Conservation (phyloP, 2,797 vertebrate species). For the Clarias laeviceps region DNA sequence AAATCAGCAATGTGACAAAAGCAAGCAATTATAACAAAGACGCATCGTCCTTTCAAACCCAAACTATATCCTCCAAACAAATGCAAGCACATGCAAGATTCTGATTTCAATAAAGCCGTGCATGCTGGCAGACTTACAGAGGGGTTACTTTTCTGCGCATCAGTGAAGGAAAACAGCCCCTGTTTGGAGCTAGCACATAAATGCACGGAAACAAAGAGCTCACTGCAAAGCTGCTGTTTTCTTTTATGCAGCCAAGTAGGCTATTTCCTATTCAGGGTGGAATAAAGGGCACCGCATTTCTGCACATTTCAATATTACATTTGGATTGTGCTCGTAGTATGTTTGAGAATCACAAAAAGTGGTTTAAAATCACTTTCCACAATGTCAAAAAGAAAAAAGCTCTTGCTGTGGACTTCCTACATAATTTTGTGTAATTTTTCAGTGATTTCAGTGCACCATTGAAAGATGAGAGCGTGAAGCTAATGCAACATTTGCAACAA, state of each 20-base stretch:
- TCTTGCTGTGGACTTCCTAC: not conserved
- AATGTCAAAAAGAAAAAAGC: not conserved
- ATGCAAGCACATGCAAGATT: constrained; percentile 66
- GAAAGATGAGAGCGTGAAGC: not conserved
- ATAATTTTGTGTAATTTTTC: constrained; percentile 16
- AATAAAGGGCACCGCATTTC: constrained; percentile 30
- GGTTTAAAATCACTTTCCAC: not conserved
- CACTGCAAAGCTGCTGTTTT: constrained; percentile 45
- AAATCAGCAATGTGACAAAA: constrained; percentile 59
- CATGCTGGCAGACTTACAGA: constrained; percentile 60
- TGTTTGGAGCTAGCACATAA: constrained; percentile 75
- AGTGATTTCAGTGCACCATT: not conserved
- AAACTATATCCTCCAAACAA: constrained; percentile 60
- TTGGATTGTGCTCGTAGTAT: not conserved
- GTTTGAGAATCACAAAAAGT: constrained; percentile 21
- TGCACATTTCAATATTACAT: constrained; percentile 24
- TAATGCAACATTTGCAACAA: not conserved
- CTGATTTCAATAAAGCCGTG: constrained; percentile 70
- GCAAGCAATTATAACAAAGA: constrained; percentile 24
- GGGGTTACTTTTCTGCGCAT: constrained; percentile 51
- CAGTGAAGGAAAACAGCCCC: constrained; percentile 61
- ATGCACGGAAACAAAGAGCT: constrained; percentile 69
- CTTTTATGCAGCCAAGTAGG: constrained; percentile 30
- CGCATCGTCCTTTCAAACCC: constrained; percentile 19
- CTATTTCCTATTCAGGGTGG: constrained; percentile 16